Conservation (phyloP, 2,888 invertebrate genomes). For the Drepana falcataria region DNA sequence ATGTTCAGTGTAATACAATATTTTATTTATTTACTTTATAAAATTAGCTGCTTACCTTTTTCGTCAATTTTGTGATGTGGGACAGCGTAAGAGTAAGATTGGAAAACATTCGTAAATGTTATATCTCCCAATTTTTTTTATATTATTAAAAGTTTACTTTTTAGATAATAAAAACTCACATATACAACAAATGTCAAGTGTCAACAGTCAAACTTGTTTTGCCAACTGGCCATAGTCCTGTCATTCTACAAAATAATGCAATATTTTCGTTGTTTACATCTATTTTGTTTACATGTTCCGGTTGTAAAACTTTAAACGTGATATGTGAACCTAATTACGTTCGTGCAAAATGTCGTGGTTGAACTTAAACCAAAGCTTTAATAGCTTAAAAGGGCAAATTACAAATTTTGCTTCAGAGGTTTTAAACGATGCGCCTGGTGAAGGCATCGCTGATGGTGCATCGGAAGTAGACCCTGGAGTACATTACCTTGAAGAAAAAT, state of each 20-base stretch:
- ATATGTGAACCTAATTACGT: constrained; percentile 43
- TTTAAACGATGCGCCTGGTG: constrained; percentile 84
- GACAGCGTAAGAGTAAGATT: no score
- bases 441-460: constrained; percentile 45
- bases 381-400: constrained; percentile 90
- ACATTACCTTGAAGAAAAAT: constrained; percentile 76
- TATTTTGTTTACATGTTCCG: constrained; percentile 32
- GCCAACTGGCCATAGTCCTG: constrained; percentile 75
- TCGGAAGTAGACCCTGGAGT: constrained; percentile 38
- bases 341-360: constrained; percentile 82
- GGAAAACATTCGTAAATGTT: no score
- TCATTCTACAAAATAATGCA: constrained; percentile 69
- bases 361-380: constrained; percentile 81
- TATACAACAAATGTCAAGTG: neutral
- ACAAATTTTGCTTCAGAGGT: constrained; percentile 93
- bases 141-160: no score
- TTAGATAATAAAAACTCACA: no score
- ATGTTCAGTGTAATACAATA: no score
- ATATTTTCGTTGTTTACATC: constrained; percentile 67
- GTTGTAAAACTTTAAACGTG: constrained; percentile 36
- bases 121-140: no score
- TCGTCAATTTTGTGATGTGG: no score
- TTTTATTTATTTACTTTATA: no score
- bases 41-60: no score
- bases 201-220: constrained; percentile 57